These are phyloP conservation scores for Diabrotica virgifera DNA, from an alignment of 1,140 invertebrate species.

Conservation along the genomic window DNA sequence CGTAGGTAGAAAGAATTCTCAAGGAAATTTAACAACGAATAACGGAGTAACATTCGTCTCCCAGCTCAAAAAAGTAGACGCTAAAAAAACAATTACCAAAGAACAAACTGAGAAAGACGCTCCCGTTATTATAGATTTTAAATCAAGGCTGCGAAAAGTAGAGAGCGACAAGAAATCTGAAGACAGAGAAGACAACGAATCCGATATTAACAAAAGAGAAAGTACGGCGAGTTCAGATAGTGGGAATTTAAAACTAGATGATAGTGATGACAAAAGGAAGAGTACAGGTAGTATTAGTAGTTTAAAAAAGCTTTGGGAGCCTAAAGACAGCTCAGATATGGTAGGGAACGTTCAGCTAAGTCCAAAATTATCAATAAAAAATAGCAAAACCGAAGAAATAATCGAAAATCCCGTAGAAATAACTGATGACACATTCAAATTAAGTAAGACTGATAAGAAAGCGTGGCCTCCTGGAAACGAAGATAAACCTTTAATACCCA, in stretches of 20 bases:
- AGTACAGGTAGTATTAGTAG: constrained; percentile 91
- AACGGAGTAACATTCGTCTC: constrained; percentile 40
- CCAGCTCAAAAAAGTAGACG: constrained; percentile 44
- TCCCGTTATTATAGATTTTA: constrained; percentile 72
- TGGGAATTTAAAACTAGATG: constrained; percentile 54
- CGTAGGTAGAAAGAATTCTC: constrained; percentile 24
- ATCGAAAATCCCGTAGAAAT: constrained; percentile 38
- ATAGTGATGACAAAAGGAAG: constrained; percentile 78
- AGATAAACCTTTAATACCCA: constrained; percentile 71
- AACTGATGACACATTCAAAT: constrained; percentile 43
- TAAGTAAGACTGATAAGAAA: constrained; percentile 53
- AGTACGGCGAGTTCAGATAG: constrained; percentile 47
- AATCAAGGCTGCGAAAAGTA: constrained; percentile 79
- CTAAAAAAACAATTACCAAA: constrained; percentile 40
- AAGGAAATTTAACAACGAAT: constrained; percentile 25
- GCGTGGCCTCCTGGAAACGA: constrained; percentile 56
- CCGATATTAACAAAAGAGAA: constrained; percentile 41
- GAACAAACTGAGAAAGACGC: constrained; percentile 43
- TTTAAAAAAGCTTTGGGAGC: constrained; percentile 89
- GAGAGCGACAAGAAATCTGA: constrained; percentile 55
- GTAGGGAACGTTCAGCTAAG: constrained; percentile 53
- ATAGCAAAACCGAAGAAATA: constrained; percentile 44
- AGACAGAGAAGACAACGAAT: constrained; percentile 47
- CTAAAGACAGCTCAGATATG: constrained; percentile 55
- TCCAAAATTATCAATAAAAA: constrained; percentile 60